Percentiles rank a stretch among this genome's conserved stretches.
phyloP scores from a whole-genome alignment of 2,888 invertebrate species.

The Yponomeuta evonymella region DNA sequence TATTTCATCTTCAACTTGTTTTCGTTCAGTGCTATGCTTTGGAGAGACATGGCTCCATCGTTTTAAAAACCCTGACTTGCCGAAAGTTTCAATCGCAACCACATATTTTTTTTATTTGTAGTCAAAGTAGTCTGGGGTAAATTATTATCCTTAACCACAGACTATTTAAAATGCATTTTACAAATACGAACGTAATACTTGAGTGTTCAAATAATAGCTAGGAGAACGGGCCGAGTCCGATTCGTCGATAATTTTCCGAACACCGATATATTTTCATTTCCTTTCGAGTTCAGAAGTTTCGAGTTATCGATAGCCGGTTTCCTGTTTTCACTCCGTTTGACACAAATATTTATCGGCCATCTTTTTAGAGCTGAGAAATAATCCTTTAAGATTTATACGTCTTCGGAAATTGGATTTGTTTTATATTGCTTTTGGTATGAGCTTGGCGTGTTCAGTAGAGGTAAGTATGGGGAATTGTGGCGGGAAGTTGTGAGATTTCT shows the following conservation, averaged over 20 bases:
- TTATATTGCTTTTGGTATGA: not conserved
- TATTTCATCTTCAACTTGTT: no score
- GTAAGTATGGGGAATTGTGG: not conserved
- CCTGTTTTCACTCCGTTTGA: constrained; percentile 12
- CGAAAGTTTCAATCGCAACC: no score
- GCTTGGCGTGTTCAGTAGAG: not conserved
- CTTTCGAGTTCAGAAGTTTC: constrained; percentile 2
- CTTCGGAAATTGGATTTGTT: constrained; percentile 1
- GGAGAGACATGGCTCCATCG: no score
- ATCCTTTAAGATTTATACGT: not conserved
- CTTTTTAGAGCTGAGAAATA: constrained; percentile 1
- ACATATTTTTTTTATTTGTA: no score
- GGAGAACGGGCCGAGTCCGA: not conserved
- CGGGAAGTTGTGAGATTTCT: not conserved
- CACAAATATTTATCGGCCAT: constrained; percentile 12
- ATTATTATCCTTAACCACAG: no score
- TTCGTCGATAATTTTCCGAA: not conserved
- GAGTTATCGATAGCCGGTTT: constrained; percentile 8
- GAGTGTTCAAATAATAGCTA: not conserved
- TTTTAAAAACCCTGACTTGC: no score
- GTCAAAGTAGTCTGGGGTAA: no score
- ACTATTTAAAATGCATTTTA: no score
- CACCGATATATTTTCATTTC: constrained; percentile 11
- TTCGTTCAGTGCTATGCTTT: no score
- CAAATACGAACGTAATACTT: no score